Evolutionary conservation across 2,888 invertebrate species (phyloP).

Genomic region (Amitus sp.): DNA sequence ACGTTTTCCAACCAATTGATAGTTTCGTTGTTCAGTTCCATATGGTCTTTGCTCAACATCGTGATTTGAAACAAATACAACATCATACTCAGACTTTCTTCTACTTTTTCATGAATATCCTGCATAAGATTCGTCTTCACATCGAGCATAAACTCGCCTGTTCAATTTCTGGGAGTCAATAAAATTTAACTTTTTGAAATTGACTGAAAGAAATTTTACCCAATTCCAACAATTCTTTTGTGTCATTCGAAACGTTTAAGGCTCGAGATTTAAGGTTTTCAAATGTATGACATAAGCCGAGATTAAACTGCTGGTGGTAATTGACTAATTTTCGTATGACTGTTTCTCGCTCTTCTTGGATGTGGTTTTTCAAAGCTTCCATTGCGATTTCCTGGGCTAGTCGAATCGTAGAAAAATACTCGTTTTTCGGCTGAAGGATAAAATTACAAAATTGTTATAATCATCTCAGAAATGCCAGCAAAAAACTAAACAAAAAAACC

Average conservation of each 20-base stretch:
- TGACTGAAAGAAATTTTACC: too few relatives aligned
- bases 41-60: constrained; percentile 77
- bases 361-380: constrained; percentile 70
- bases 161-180: too few relatives aligned
- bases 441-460: too few relatives aligned
- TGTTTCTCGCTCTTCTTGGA: constrained; percentile 67
- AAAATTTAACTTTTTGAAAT: too few relatives aligned
- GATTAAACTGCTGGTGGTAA: constrained; percentile 74
- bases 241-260: constrained; percentile 76
- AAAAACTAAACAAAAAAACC: too few relatives aligned
- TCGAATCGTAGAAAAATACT: constrained; percentile 75
- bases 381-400: constrained; percentile 74
- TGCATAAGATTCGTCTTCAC: constrained; percentile 80
- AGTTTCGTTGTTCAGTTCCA: constrained; percentile 82
- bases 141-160: constrained; percentile 80
- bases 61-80: constrained; percentile 82
- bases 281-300: constrained; percentile 77
- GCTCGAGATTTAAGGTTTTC: constrained; percentile 76
- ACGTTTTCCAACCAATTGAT: constrained; percentile 87
- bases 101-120: constrained; percentile 76
- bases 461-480: too few relatives aligned
- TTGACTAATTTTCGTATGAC: constrained; percentile 74
- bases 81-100: constrained; percentile 73
- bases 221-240: constrained; percentile 80
- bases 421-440: constrained; percentile 68